Conservation (phyloP, 35 echinoderm and acorn worm genomes). For the Heliocidaris tuberculata region DNA sequence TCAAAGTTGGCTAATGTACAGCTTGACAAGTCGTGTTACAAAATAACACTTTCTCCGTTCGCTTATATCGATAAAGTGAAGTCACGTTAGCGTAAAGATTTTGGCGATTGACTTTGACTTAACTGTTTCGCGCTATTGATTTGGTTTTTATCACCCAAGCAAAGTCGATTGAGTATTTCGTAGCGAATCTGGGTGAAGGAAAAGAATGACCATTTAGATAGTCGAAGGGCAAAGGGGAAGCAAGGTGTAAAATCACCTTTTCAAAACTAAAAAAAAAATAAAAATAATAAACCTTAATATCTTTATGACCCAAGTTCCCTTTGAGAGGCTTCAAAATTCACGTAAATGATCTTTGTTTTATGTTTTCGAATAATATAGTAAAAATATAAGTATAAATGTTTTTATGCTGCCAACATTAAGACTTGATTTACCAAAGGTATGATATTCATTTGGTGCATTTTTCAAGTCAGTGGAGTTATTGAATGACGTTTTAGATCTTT, state of each 20-base stretch:
- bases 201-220: neutral
- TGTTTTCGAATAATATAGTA: too few species aligned
- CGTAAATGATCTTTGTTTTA: neutral
- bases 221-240: neutral
- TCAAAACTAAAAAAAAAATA: neutral
- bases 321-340: neutral
- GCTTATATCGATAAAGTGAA: slow-evolving; percentile 23
- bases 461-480: too few species aligned
- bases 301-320: neutral
- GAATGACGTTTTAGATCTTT: too few species aligned
- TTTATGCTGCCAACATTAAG: too few species aligned
- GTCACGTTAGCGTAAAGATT: slow-evolving; percentile 20
- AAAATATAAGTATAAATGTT: too few species aligned
- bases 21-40: neutral
- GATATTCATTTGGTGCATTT: too few species aligned
- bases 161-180: slow-evolving; percentile 17
- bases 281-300: neutral
- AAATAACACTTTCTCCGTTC: slow-evolving; percentile 14
- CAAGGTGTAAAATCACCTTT: neutral
- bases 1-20: slow-evolving; percentile 28
- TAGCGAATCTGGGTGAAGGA: neutral
- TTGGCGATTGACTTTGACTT: slow-evolving; percentile 37
- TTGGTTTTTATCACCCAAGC: neutral
- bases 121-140: slow-evolving; percentile 37
- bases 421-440: too few species aligned